phyloP scores from a whole-genome alignment of 2,797 vertebrate species.

The Philypnodon macrostomus region DNA sequence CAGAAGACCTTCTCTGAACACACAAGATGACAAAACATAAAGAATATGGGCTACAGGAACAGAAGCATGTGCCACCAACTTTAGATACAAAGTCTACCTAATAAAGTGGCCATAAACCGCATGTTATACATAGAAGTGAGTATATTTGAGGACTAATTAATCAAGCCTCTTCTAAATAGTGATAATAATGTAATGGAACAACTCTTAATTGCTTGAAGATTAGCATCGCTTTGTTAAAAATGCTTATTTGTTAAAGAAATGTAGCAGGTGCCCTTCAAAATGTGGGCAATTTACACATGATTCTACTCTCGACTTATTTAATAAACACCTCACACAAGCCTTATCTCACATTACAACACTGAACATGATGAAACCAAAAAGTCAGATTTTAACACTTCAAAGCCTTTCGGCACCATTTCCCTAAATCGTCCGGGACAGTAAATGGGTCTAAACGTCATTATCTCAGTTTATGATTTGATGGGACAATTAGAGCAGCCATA shows the following conservation, averaged over 20 bases:
- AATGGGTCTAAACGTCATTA: constrained; percentile 7
- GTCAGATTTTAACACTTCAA: constrained; percentile 1
- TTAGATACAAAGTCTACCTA: no score
- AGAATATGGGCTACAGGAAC: no score
- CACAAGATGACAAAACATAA: no score
- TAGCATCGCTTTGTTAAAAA: constrained; percentile 18
- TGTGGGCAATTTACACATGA: neutral
- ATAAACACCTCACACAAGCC: neutral
- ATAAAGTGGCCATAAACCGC: no score
- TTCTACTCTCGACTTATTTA: neutral
- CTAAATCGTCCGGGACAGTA: neutral
- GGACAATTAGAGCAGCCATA: constrained; percentile 1
- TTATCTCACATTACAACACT: neutral
- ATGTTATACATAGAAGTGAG: no score
- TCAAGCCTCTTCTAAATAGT: no score
- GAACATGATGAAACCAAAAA: neutral
- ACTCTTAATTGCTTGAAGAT: neutral
- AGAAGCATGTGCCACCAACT: no score
- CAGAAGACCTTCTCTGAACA: no score
- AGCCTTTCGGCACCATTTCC: neutral
- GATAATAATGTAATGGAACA: no score
- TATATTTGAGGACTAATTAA: no score
- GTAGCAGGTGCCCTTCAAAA: constrained; percentile 6
- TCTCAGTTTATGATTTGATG: constrained; percentile 6
- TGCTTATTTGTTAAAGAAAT: neutral